Percentiles rank a stretch among this genome's conserved stretches.
Conservation (phyloP, 2,797 vertebrate genomes). For the Mormyrus proboscirostris region DNA sequence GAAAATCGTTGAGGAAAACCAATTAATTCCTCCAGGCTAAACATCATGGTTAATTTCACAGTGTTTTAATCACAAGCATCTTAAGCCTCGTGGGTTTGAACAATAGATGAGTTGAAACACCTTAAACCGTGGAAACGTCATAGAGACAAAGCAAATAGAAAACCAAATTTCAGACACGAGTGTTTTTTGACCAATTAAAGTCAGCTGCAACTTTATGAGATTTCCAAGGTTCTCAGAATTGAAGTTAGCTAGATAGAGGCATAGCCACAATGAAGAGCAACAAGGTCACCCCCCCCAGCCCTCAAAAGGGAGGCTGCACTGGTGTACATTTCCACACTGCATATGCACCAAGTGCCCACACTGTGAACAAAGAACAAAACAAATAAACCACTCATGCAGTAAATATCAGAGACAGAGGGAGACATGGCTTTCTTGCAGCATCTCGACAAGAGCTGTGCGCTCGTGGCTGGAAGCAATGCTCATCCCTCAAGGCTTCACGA, state of each 20-base stretch:
- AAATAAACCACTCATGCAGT: not conserved
- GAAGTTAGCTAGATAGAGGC: not conserved
- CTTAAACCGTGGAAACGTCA: conserved; percentile 18
- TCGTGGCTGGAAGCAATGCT: not conserved
- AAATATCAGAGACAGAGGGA: not conserved
- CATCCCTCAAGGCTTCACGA: not conserved
- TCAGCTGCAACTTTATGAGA: not conserved
- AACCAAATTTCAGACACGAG: not conserved
- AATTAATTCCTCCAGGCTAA: not conserved
- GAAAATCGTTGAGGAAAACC: not conserved
- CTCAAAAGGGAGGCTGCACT: not conserved
- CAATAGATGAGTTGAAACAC: not conserved
- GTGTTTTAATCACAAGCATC: not conserved
- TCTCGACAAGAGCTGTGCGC: not conserved
- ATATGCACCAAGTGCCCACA: conserved; percentile 13
- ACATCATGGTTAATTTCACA: not conserved
- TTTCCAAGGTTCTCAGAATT: conserved; percentile 17
- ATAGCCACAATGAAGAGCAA: not conserved
- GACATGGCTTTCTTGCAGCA: not conserved
- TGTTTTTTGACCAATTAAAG: not conserved
- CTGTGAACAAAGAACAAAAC: not conserved
- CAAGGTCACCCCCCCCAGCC: not conserved
- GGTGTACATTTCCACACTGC: conserved; percentile 18
- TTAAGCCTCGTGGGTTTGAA: conserved; percentile 1
- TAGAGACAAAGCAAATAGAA: not conserved